These are phyloP conservation scores for Akabosia matsudoensis DNA, from an alignment of 1,140 invertebrate species.

Conservation along the genomic window DNA sequence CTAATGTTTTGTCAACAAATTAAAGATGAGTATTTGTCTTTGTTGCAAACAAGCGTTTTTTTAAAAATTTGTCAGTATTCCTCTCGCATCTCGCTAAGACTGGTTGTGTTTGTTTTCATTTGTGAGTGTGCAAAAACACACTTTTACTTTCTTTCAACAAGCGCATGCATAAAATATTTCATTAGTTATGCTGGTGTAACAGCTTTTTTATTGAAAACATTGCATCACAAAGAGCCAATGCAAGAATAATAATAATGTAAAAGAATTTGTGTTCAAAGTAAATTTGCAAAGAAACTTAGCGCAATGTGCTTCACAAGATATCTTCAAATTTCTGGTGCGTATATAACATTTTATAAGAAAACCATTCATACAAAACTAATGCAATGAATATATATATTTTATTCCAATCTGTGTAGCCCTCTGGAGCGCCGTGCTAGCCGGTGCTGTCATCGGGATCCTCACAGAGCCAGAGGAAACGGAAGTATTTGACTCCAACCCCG, in stretches of 20 bases:
- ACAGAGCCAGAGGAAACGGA: constrained; percentile 33
- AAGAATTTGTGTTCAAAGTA: too few species aligned
- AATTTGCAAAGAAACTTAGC: not conserved
- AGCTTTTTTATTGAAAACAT: too few species aligned
- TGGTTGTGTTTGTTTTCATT: not conserved
- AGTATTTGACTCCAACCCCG: constrained; percentile 38
- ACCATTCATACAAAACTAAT: not conserved
- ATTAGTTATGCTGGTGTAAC: too few species aligned
- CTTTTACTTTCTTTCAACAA: too few species aligned
- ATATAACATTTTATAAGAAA: not conserved
- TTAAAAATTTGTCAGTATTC: not conserved
- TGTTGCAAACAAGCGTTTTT: not conserved
- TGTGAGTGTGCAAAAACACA: not conserved
- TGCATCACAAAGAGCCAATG: too few species aligned
- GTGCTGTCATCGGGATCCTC: constrained; percentile 40
- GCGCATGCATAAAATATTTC: too few species aligned
- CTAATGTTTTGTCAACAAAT: not conserved
- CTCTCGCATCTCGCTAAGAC: not conserved
- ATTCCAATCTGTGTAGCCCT: constrained; percentile 14
- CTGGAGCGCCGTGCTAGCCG: constrained; percentile 35
- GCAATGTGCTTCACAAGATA: not conserved
- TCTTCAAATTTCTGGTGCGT: not conserved
- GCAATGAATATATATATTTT: not conserved
- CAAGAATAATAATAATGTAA: too few species aligned
- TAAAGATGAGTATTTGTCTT: too few species aligned